A percentile compares a stretch with the other conserved stretches of the same genome.
Evolutionary conservation across 2,888 invertebrate species (phyloP).

Genomic region (Zeuzera pyrina): DNA sequence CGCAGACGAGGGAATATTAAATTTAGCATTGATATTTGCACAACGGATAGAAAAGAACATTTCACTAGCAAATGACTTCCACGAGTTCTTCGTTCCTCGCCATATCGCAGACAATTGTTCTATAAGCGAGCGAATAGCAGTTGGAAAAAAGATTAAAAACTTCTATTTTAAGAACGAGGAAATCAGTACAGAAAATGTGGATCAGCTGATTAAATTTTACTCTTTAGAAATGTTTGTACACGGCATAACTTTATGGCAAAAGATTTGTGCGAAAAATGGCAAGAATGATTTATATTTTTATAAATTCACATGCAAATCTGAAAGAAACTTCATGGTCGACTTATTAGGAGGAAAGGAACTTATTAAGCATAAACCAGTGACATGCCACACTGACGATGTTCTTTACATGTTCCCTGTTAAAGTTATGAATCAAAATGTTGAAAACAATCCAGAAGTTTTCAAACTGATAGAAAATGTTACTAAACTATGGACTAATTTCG

Average conservation of each 20-base stretch:
- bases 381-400: slow-evolving; percentile 27
- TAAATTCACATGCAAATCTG: slow-evolving; percentile 29
- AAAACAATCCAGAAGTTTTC: slow-evolving; percentile 19
- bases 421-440: slow-evolving; percentile 12
- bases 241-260: slow-evolving; percentile 20
- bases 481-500: slow-evolving; percentile 34
- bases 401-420: slow-evolving; percentile 25
- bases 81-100: slow-evolving; percentile 22
- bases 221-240: slow-evolving; percentile 19
- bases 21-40: slow-evolving; percentile 8
- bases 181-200: slow-evolving; percentile 16
- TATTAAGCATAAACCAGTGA: slow-evolving; percentile 15
- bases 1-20: slow-evolving; percentile 73
- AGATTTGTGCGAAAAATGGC: slow-evolving; percentile 16
- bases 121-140: slow-evolving; percentile 20
- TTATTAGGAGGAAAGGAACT: slow-evolving; percentile 12
- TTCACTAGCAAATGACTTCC: slow-evolving; percentile 17
- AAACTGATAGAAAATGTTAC: slow-evolving; percentile 24
- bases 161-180: slow-evolving; percentile 21
- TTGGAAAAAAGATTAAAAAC: slow-evolving; percentile 22
- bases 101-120: slow-evolving; percentile 14
- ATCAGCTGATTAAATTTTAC: slow-evolving; percentile 19
- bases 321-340: slow-evolving; percentile 25
- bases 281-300: slow-evolving; percentile 28
- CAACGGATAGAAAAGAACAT: slow-evolving; percentile 15